These are phyloP conservation scores for Meles meles DNA, from an alignment of 2,113 vertebrate species.

Conservation along the genomic window DNA sequence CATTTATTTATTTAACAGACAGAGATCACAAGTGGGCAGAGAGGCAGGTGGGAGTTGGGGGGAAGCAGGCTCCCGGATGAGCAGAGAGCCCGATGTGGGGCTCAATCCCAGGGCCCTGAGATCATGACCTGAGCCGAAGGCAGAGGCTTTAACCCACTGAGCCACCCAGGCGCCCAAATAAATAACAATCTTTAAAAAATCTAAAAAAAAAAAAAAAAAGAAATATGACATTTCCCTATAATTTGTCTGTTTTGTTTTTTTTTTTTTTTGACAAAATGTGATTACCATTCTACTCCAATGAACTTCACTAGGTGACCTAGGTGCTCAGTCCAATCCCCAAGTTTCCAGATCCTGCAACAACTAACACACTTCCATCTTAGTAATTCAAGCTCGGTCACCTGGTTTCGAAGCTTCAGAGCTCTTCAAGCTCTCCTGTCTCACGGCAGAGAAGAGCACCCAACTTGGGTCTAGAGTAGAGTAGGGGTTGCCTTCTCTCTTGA, in stretches of 20 bases:
- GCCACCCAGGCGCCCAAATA: background rate
- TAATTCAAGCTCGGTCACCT: conserved; percentile 33
- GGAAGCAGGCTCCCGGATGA: too few species aligned
- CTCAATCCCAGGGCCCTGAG: too few species aligned
- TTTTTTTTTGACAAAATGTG: background rate
- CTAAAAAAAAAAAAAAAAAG: background rate
- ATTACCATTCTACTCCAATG: background rate
- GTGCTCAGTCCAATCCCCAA: background rate
- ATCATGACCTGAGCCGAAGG: too few species aligned
- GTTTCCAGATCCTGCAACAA: background rate
- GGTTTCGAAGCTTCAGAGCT: background rate
- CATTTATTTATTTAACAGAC: too few species aligned
- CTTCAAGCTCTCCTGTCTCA: background rate
- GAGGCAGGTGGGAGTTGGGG: too few species aligned
- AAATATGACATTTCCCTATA: background rate
- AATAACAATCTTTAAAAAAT: background rate
- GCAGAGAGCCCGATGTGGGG: too few species aligned
- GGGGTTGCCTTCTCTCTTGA: background rate
- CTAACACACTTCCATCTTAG: background rate
- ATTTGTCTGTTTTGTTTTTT: background rate
- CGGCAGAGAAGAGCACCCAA: background rate
- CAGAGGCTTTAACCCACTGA: too few species aligned
- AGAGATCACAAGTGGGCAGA: too few species aligned
- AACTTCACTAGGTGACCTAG: background rate
- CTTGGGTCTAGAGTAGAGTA: background rate